These are phyloP conservation scores for Nannospalax galili DNA, from an alignment of 2,113 vertebrate species.

Conservation along the genomic window DNA sequence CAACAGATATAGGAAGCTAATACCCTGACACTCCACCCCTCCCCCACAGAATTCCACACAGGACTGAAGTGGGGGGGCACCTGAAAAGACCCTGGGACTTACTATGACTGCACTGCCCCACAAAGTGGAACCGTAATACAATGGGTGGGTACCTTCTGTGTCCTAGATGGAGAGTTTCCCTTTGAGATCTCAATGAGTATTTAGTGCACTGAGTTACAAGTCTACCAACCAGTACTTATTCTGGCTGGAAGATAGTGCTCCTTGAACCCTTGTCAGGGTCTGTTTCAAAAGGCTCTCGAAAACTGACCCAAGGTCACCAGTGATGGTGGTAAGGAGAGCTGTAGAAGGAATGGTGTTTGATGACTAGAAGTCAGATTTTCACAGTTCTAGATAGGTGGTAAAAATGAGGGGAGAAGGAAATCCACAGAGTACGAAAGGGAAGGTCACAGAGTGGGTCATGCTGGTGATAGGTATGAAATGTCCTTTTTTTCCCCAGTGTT, in stretches of 20 bases:
- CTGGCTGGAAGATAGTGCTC: neutral
- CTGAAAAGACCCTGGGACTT: neutral
- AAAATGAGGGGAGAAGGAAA: neutral
- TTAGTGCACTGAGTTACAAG: neutral
- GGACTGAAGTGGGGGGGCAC: neutral
- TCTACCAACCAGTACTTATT: neutral
- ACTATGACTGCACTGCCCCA: neutral
- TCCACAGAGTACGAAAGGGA: neutral
- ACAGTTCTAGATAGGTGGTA: neutral
- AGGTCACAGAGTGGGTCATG: neutral
- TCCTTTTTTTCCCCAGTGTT: neutral
- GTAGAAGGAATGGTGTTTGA: neutral
- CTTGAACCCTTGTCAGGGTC: neutral
- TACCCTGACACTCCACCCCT: neutral
- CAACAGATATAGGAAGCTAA: neutral
- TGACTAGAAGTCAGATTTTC: neutral
- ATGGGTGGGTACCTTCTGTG: neutral
- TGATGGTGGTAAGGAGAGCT: neutral
- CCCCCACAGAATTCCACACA: neutral
- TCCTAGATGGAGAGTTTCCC: neutral
- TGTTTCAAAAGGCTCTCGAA: neutral
- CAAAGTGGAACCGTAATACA: neutral
- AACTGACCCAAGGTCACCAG: neutral
- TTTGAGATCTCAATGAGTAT: neutral
- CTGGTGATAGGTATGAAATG: neutral